Evolutionary conservation across 2,888 invertebrate species (phyloP), one percentile per base, ranked within the genome.

Genomic region (Folsomia manolachei): DNA sequence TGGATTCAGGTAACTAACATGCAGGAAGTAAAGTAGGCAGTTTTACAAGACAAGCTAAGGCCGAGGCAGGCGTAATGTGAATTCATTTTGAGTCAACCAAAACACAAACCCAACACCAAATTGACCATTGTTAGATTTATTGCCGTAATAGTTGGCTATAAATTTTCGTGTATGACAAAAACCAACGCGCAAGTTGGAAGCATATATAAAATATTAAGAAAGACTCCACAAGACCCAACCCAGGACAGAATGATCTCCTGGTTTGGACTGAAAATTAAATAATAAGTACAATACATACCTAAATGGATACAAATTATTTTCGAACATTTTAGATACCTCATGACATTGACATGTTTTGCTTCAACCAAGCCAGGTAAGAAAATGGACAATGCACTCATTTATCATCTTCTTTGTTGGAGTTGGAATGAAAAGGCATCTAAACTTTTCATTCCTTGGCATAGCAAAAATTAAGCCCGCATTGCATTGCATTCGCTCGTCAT

Each of bases 71-170:
- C n/a, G n/a, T 39, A 4, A 9, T 39, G 39, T 14, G 14, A 39
- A 39, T 39, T 39, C 39, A 39, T 39, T 39, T 39, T 39, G 4
- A 39, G 7, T 39, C 14, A 9, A 39, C 4, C 4, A 14, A 9
- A 4, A 39, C 39, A 39, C 39, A 39, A 39, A 39, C 39, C 39
- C 39, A 39, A 39, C 39, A 39, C 21, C 21, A 56, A 56, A 56
- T 56, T 56, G 56, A 56, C 56, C 56, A 56, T 56, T 56, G 56
- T 56, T 21, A 56, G 56, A 56, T 56, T 56, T 56, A 56, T 56
- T 7, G 7, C 19, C 56, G n/a, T 56, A 56, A 56, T n/a, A n/a
- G n/a, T 56, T 7, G 56, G 56, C 18, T 7, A 56, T 56, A 56
- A 56, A 56, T 56, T 56, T 7, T 19, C 56, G 39, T 39, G 39